phyloP scores from a whole-genome alignment of 2,113 vertebrate genomes.

The Apaloderma vittatum region DNA sequence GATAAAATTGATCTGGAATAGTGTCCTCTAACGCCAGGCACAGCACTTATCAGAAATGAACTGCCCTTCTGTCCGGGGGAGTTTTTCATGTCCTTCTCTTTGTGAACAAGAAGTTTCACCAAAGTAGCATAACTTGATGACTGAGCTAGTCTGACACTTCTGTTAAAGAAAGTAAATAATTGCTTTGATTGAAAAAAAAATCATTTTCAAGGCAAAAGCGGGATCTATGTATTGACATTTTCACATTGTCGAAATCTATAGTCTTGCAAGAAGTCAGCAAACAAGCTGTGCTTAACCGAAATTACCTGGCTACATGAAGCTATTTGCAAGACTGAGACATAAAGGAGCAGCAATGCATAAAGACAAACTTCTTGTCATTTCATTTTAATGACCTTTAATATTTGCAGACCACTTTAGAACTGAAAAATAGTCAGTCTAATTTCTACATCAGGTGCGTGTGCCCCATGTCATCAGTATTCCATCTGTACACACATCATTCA shows the following conservation, averaged over 20 bases:
- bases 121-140: not conserved
- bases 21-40: not conserved
- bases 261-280: constrained; percentile 27
- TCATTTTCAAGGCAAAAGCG: not conserved
- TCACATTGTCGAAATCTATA: not conserved
- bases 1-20: not conserved
- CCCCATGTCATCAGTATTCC: not conserved
- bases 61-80: not conserved
- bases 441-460: not conserved
- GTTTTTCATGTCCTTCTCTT: not conserved
- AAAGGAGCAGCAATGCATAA: not conserved
- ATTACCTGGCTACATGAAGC: not conserved
- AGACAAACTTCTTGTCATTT: constrained; percentile 10
- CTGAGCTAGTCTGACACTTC: not conserved
- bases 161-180: constrained; percentile 5
- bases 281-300: not conserved
- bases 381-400: not conserved
- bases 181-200: not conserved
- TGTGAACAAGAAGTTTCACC: not conserved
- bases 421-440: not conserved
- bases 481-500: not conserved
- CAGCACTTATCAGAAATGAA: not conserved
- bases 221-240: not conserved
- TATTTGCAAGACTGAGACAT: not conserved
- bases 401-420: not conserved